Evolutionary conservation across 2,888 invertebrate species (phyloP).

Genomic region (Odontothrips loti): DNA sequence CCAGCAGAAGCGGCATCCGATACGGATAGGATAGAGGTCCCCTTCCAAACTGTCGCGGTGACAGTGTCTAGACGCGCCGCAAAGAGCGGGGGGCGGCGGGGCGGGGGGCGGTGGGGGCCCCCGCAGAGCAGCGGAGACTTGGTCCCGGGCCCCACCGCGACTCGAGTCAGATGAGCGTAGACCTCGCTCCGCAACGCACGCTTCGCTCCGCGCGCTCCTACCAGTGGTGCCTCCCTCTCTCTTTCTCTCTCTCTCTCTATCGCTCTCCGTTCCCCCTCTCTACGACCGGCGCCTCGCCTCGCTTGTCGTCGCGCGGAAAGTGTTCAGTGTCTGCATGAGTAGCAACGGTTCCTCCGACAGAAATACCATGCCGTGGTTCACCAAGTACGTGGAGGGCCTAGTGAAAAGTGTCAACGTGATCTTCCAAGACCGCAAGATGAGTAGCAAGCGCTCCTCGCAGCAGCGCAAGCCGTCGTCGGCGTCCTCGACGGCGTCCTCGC

Average conservation of each 20-base stretch:
- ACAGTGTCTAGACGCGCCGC: constrained; percentile 14
- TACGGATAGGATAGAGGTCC: no score
- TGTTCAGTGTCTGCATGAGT: constrained; percentile 6
- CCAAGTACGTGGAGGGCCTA: constrained; percentile 19
- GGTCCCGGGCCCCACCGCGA: not conserved
- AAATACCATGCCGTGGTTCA: not conserved
- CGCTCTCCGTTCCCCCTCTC: not conserved
- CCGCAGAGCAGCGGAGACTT: not conserved
- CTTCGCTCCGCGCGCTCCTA: not conserved
- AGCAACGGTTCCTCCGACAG: not conserved
- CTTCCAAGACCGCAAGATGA: constrained; percentile 2
- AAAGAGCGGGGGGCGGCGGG: not conserved
- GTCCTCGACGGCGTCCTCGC: not conserved
- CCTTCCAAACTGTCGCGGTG: not conserved
- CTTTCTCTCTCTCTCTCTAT: not conserved
- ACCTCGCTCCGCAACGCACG: not conserved
- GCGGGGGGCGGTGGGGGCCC: not conserved
- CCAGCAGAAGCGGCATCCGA: not conserved
- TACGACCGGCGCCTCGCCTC: not conserved
- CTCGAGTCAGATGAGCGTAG: constrained; percentile 2
- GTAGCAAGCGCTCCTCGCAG: not conserved
- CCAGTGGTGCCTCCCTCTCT: not conserved
- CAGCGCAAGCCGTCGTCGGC: constrained; percentile 11
- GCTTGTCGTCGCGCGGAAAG: not conserved
- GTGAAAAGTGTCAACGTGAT: constrained; percentile 20